These are phyloP conservation scores for Phyllotreta cruciferae DNA, from an alignment of 2,888 invertebrate species.

Conservation along the genomic window DNA sequence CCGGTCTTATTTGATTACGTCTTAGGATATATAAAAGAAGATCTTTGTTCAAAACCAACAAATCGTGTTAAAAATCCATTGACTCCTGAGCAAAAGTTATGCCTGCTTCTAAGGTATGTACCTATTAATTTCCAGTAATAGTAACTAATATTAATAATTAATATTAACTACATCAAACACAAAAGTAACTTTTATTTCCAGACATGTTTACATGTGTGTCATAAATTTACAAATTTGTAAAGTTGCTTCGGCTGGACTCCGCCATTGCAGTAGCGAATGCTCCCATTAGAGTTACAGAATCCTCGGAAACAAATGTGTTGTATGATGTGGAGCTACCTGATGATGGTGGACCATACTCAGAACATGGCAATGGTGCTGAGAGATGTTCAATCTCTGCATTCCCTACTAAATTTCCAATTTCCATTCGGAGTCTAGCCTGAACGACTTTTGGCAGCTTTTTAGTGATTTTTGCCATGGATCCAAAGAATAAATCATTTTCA, in stretches of 20 bases:
- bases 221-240: conserved; percentile 21
- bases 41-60: conserved; percentile 35
- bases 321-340: conserved; percentile 23
- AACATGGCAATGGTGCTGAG: conserved; percentile 18
- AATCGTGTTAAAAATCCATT: conserved; percentile 36
- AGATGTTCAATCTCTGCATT: conserved; percentile 28
- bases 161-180: conserved; percentile 28
- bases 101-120: conserved; percentile 43
- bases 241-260: conserved; percentile 13
- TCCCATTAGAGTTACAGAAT: conserved; percentile 22
- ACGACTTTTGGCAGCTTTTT: conserved; percentile 46
- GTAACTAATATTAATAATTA: no score
- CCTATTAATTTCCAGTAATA: conserved; percentile 12
- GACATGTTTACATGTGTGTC: conserved; percentile 19
- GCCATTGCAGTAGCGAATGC: conserved; percentile 13
- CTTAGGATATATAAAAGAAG: conserved; percentile 10
- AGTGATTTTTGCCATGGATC: conserved; percentile 50
- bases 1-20: conserved; percentile 35
- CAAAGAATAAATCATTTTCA: conserved; percentile 32
- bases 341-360: conserved; percentile 20
- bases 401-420: conserved; percentile 25
- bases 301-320: conserved; percentile 20
- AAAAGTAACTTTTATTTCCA: conserved; percentile 19
- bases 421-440: conserved; percentile 22
- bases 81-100: conserved; percentile 41